Base-by-base conservation (phyloP, 2,113 vertebrate species). In the Romanogobio albipinnatus region DNA sequence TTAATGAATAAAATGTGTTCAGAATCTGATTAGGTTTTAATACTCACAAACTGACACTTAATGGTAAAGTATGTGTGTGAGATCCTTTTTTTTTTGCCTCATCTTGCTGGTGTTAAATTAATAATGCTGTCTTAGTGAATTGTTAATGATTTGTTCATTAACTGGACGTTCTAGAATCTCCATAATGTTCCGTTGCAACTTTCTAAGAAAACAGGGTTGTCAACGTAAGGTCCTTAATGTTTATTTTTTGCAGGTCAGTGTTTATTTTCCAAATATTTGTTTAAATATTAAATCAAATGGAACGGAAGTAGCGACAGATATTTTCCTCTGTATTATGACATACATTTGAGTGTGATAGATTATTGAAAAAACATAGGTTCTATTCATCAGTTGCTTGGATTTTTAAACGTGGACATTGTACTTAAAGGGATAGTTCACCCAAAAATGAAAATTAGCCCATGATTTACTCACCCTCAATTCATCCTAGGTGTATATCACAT, bases 1-100 rank as follows among this genome's bases (percentile, higher is more conserved):
- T 70, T 82, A 81, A 81, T 78, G 53, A 84, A 61, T 76, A 76
- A 13, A 68, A n/a, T 83, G 74, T 24, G 70, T 43, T 70, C 7
- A 5, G 51, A 36, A 14, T 47, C 74, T 51, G 58, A 22, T 49
- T 58, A 66, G 61, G 43, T 59, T 74, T 58, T 47, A 75, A 62
- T 73, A 29, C 22, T 11, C 53, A 17, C 70, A 56, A 75, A 4
- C 10, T 24, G 70, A 66, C 62, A 66, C 39, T 74, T 47, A 4
- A 47, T 47, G 10, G 1, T 73, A 17, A 9, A 74, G 47, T 76
- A 11, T 9, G 19, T 36, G 26, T 76, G 29, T 43, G 19, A 29
- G 29, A n/a, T 19, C 17, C 19, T 3, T 5, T 39, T 39, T 36
- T 19, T 70, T 70, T 76, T 58, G 26, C 11, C 29, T 59, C 33